Evolutionary conservation across 2,888 invertebrate genomes (phyloP).

Genomic region (Heliconius erato): DNA sequence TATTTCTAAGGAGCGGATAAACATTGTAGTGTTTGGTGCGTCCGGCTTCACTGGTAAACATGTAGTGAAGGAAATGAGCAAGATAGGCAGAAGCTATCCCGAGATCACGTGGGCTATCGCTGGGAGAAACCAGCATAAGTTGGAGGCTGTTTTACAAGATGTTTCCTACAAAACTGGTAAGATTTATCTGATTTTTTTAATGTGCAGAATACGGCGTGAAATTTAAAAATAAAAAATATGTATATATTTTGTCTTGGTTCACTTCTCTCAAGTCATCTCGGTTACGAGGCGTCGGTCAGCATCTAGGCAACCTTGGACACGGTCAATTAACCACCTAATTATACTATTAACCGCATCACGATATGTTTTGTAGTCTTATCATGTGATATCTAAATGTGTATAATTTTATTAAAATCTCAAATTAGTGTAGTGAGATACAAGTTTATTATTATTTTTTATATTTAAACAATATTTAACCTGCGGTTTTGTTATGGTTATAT

Average conservation of each 20-base stretch:
- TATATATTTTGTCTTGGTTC: neutral
- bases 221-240: too few species aligned
- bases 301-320: conserved; percentile 21
- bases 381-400: neutral
- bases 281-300: neutral
- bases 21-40: conserved; percentile 97
- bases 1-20: conserved; percentile 82
- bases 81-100: conserved; percentile 74
- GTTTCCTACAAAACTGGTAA: conserved; percentile 79
- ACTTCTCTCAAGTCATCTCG: neutral
- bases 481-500: too few species aligned
- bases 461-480: neutral
- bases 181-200: conserved; percentile 8
- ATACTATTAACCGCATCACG: neutral
- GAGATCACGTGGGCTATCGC: conserved; percentile 94
- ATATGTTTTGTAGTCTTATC: neutral
- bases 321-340: conserved; percentile 8
- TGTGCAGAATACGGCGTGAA: too few species aligned
- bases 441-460: neutral
- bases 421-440: neutral
- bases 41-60: conserved; percentile 97
- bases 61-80: conserved; percentile 89
- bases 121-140: conserved; percentile 88
- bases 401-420: neutral
- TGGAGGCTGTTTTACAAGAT: conserved; percentile 77